phyloP scores from a whole-genome alignment of 1,140 invertebrate genomes.

The Penaeus japonicus region DNA sequence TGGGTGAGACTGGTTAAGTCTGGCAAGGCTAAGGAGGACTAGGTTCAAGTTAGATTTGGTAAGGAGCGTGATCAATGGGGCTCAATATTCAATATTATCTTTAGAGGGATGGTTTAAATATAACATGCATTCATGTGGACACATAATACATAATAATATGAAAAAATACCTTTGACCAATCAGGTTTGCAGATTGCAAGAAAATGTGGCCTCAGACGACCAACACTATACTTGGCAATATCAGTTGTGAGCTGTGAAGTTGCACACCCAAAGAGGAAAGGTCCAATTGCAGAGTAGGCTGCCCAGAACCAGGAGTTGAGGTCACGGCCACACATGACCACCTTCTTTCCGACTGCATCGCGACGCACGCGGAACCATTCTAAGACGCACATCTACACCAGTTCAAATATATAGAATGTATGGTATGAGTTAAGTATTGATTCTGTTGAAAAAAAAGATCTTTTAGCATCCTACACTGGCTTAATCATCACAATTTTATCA shows the following conservation, averaged over 20 bases:
- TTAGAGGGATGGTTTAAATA: too few relatives aligned
- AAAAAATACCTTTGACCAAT: constrained; percentile 57
- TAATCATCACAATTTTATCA: too few relatives aligned
- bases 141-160: not conserved
- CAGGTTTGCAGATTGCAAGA: constrained; percentile 68
- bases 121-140: too few relatives aligned
- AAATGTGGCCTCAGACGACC: constrained; percentile 72
- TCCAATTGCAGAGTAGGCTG: constrained; percentile 59
- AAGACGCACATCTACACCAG: constrained; percentile 48
- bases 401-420: not conserved
- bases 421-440: not conserved
- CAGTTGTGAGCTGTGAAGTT: constrained; percentile 65
- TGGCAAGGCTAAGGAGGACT: too few relatives aligned
- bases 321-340: constrained; percentile 32
- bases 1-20: too few relatives aligned
- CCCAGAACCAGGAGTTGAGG: constrained; percentile 49
- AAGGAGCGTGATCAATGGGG: too few relatives aligned
- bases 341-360: constrained; percentile 38
- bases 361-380: constrained; percentile 40
- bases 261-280: constrained; percentile 65
- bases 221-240: constrained; percentile 69
- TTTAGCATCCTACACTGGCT: too few relatives aligned
- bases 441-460: too few relatives aligned
- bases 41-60: too few relatives aligned
- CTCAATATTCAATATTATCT: too few relatives aligned